These are phyloP conservation scores for Tipula helvola DNA, from an alignment of 2,888 invertebrate species.

Conservation along the genomic window DNA sequence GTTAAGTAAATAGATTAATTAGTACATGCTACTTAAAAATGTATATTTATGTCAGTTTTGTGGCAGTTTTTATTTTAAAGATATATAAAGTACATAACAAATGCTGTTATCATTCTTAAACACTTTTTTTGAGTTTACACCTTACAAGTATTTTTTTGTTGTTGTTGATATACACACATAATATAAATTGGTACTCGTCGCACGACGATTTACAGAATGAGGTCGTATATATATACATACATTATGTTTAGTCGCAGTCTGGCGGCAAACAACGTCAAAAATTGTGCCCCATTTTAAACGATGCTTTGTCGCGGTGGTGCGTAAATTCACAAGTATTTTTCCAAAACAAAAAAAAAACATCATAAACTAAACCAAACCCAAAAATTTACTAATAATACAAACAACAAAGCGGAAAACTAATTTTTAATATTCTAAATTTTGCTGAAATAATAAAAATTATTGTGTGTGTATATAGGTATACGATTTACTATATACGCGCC, in stretches of 20 bases:
- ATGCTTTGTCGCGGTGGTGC: background rate
- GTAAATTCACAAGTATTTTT: background rate
- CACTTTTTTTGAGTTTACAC: background rate
- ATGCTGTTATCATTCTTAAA: background rate
- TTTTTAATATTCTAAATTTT: background rate
- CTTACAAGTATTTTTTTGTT: background rate
- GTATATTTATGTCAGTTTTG: background rate
- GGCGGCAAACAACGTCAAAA: background rate
- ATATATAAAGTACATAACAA: background rate
- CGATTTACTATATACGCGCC: background rate
- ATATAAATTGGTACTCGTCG: background rate
- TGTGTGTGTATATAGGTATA: background rate
- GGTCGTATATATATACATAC: background rate
- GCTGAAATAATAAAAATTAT: background rate
- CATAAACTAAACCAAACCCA: background rate
- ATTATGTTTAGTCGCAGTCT: background rate
- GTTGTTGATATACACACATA: background rate
- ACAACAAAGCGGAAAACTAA: background rate
- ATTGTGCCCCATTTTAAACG: background rate
- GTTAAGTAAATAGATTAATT: background rate
- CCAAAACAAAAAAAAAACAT: too few relatives aligned
- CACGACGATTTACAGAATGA: background rate
- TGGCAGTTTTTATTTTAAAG: background rate
- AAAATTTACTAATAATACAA: background rate
- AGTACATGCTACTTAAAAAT: background rate